Conservation (phyloP, 2,113 vertebrate genomes). For the Lepus americanus region DNA sequence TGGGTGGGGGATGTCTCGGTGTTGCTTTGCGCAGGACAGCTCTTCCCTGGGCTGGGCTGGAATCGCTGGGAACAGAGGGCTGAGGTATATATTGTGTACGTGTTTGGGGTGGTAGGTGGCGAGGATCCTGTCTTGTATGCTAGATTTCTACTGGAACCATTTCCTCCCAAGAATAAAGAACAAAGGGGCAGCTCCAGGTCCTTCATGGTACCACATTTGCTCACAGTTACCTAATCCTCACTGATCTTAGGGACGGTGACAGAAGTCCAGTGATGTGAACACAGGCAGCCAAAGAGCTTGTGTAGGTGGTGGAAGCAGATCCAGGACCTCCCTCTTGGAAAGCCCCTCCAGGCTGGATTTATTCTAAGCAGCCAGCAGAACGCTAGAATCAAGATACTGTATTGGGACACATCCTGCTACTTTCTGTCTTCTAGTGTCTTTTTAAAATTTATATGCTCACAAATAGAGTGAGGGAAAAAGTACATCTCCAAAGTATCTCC, state of each 20-base stretch:
- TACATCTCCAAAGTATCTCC: not conserved
- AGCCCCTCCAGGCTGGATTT: not conserved
- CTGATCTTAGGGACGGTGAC: not conserved
- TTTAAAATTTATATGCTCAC: slow-evolving; percentile 24
- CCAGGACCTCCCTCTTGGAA: not conserved
- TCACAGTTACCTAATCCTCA: not conserved
- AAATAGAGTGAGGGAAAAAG: not conserved
- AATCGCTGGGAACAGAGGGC: not conserved
- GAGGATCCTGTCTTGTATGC: not conserved
- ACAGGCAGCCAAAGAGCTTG: not conserved
- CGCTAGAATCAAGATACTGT: not conserved
- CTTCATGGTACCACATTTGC: not conserved
- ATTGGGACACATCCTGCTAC: not conserved
- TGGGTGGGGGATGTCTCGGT: not conserved
- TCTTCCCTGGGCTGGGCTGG: not conserved
- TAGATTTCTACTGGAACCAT: not conserved
- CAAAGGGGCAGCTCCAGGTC: not conserved
- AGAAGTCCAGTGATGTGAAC: not conserved
- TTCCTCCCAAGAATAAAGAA: slow-evolving; percentile 34
- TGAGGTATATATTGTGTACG: not conserved
- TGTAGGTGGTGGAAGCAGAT: not conserved
- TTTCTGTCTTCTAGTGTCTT: not conserved
- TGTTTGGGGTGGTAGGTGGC: not conserved
- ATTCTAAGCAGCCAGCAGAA: not conserved
- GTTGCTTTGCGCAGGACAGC: not conserved